Evolutionary conservation across 2,113 vertebrate genomes (phyloP).

Genomic region (Neolamprologus hecqui): DNA sequence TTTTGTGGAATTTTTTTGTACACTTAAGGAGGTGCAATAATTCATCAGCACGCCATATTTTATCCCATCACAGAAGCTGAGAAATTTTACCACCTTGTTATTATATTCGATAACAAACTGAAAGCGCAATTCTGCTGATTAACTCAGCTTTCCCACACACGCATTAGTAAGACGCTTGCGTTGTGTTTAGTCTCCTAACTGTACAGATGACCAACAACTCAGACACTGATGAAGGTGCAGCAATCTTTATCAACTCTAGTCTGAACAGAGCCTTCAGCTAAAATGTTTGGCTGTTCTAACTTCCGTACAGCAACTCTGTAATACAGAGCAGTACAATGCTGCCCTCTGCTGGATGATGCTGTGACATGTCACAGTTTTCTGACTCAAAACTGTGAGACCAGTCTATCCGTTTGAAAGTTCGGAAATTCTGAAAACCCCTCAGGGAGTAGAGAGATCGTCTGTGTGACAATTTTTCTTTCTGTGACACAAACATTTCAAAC

Average conservation of each 20-base stretch:
- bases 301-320: background rate
- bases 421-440: background rate
- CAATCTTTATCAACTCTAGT: background rate
- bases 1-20: background rate
- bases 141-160: background rate
- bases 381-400: background rate
- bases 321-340: background rate
- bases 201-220: background rate
- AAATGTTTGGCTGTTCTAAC: background rate
- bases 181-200: background rate
- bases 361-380: background rate
- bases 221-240: background rate
- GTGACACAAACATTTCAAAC: background rate
- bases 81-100: background rate
- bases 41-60: background rate
- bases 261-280: background rate
- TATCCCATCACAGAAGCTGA: background rate
- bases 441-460: rapidly evolving
- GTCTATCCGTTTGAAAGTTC: background rate
- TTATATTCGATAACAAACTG: background rate
- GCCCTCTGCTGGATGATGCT: constrained; percentile 7
- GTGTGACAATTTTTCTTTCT: rapidly evolving
- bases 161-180: background rate
- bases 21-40: background rate
- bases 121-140: background rate